phyloP scores from a whole-genome alignment of 2,113 vertebrate genomes.

The Corydoras sp. region DNA sequence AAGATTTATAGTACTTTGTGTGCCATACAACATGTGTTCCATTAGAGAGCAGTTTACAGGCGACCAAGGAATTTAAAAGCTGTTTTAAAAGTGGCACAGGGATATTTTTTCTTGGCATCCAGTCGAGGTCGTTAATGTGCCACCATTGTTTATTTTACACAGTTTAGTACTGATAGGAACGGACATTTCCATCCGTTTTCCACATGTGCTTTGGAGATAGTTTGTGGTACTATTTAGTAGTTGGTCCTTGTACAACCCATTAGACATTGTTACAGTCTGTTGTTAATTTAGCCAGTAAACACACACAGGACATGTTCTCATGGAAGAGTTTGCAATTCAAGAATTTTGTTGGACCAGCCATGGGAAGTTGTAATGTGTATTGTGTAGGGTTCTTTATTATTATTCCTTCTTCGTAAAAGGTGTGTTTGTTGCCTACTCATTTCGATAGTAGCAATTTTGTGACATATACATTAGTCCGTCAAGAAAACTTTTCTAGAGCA shows the following conservation, averaged over 20 bases:
- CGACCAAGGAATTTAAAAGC: background rate
- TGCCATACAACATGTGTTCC: background rate
- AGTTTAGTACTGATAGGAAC: conserved; percentile 13
- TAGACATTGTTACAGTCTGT: conserved; percentile 51
- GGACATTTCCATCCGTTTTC: conserved; percentile 29
- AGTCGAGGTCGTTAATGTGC: background rate
- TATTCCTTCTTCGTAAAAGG: background rate
- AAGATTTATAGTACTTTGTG: background rate
- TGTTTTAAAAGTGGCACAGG: background rate
- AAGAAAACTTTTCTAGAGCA: no score
- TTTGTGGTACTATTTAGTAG: conserved; percentile 20
- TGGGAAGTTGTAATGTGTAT: conserved; percentile 20
- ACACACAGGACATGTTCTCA: conserved; percentile 57
- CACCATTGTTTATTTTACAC: conserved; percentile 10
- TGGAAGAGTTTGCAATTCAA: conserved; percentile 53
- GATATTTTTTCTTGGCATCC: background rate
- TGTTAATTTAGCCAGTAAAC: conserved; percentile 59
- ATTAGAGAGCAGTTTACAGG: background rate
- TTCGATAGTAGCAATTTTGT: background rate
- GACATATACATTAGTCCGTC: no score
- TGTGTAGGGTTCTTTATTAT: conserved; percentile 19
- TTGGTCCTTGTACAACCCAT: conserved; percentile 42
- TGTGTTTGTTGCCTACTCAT: background rate
- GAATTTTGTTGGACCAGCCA: conserved; percentile 52
- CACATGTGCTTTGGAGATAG: conserved; percentile 24